A percentile compares a stretch with the other conserved stretches of the same genome.
Evolutionary conservation across 2,888 invertebrate genomes (phyloP).

Genomic region (Malachius bipustulatus): DNA sequence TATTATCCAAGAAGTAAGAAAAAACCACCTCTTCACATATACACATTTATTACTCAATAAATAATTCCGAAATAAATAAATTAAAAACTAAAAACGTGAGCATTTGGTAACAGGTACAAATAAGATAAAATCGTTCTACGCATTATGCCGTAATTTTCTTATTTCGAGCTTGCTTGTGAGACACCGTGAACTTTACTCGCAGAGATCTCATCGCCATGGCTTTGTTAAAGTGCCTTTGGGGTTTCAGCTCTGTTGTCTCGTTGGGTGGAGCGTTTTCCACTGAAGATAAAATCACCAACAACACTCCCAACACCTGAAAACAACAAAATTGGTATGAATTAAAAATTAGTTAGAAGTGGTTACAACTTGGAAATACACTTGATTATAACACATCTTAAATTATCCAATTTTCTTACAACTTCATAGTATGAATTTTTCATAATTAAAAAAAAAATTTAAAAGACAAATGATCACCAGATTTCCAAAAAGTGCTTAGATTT

Average conservation of each 20-base stretch:
- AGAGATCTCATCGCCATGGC: slow-evolving; percentile 83
- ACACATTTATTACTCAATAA: background rate
- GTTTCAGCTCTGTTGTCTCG: slow-evolving; percentile 49
- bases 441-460: too few relatives aligned
- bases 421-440: too few relatives aligned
- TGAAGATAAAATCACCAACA: slow-evolving; percentile 70
- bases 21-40: background rate
- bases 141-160: slow-evolving; percentile 21
- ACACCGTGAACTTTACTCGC: slow-evolving; percentile 40
- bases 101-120: slow-evolving; percentile 2
- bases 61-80: background rate
- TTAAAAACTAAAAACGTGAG: too few relatives aligned
- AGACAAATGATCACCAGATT: too few relatives aligned
- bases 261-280: slow-evolving; percentile 41
- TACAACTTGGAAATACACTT: too few relatives aligned
- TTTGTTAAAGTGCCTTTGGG: slow-evolving; percentile 75
- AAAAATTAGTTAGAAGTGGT: too few relatives aligned
- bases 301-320: slow-evolving; percentile 64
- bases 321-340: too few relatives aligned
- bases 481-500: too few relatives aligned
- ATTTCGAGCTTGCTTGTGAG: slow-evolving; percentile 26
- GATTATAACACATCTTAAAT: too few relatives aligned
- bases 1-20: background rate
- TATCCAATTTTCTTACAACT: too few relatives aligned
- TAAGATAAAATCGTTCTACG: background rate